Evolutionary conservation across 2,797 vertebrate species (phyloP).

Genomic region (Malurus splendens): DNA sequence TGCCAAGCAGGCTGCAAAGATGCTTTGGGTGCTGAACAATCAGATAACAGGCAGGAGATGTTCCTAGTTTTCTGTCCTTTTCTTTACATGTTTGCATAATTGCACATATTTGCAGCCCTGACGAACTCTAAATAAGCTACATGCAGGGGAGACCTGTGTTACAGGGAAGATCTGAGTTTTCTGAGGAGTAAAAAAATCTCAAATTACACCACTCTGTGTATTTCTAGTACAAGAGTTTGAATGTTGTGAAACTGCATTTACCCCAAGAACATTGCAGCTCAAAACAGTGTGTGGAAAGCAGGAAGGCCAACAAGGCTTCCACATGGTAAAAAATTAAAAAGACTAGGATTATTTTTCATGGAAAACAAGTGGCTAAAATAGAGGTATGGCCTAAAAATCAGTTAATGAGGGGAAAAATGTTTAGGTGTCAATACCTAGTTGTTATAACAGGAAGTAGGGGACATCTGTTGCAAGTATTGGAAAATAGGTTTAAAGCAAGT

Average conservation of each 20-base stretch:
- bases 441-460: not conserved
- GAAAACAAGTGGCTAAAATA: not conserved
- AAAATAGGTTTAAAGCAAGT: not conserved
- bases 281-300: not conserved
- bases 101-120: not conserved
- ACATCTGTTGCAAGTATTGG: not conserved
- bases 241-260: not conserved
- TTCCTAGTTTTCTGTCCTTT: not conserved
- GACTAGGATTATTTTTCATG: not conserved
- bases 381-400: not conserved
- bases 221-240: not conserved
- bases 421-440: not conserved
- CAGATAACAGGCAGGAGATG: not conserved
- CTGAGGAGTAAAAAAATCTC: not conserved
- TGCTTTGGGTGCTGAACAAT: not conserved
- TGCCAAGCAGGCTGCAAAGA: not conserved
- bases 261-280: not conserved
- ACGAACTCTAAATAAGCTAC: not conserved
- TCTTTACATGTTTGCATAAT: not conserved
- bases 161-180: not conserved
- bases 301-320: not conserved
- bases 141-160: not conserved
- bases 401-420: accelerated
- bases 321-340: not conserved
- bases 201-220: accelerated